phyloP scores from a whole-genome alignment of 2,888 invertebrate species.

The Mystacides longicornis region DNA sequence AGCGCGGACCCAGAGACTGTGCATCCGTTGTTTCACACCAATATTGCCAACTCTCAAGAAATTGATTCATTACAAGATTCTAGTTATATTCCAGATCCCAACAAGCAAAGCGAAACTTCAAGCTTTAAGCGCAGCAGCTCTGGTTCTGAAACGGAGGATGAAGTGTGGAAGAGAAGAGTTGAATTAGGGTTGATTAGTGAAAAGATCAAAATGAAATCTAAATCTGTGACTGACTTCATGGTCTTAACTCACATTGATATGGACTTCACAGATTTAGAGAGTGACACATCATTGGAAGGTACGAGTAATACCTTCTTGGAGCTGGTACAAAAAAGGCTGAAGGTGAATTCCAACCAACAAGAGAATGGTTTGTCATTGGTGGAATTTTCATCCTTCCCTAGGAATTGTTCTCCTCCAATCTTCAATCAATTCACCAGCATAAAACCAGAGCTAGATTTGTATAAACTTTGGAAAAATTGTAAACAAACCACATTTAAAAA shows the following conservation, averaged over 20 bases:
- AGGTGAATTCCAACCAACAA: conserved; percentile 15
- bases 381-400: conserved; percentile 41
- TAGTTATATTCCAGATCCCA: conserved; percentile 21
- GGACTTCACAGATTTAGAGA: conserved; percentile 48
- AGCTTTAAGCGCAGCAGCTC: conserved; percentile 33
- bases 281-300: conserved; percentile 34
- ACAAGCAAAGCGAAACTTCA: neutral
- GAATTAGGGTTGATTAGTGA: conserved; percentile 53
- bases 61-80: conserved; percentile 24
- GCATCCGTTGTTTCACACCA: conserved; percentile 17
- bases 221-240: conserved; percentile 61
- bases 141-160: conserved; percentile 56
- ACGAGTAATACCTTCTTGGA: conserved; percentile 8
- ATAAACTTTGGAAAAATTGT: conserved; percentile 19
- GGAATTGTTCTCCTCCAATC: conserved; percentile 28
- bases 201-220: conserved; percentile 58
- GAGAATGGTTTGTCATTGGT: conserved; percentile 37
- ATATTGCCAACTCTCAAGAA: conserved; percentile 14
- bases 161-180: conserved; percentile 52
- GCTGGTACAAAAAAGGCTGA: conserved; percentile 14
- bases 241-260: conserved; percentile 58
- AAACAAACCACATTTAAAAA: conserved; percentile 16
- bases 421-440: conserved; percentile 11
- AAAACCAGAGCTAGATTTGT: conserved; percentile 20
- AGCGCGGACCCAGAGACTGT: conserved; percentile 3